Evolutionary conservation across 2,113 vertebrate genomes (phyloP).

Genomic region (Phasianus colchicus): DNA sequence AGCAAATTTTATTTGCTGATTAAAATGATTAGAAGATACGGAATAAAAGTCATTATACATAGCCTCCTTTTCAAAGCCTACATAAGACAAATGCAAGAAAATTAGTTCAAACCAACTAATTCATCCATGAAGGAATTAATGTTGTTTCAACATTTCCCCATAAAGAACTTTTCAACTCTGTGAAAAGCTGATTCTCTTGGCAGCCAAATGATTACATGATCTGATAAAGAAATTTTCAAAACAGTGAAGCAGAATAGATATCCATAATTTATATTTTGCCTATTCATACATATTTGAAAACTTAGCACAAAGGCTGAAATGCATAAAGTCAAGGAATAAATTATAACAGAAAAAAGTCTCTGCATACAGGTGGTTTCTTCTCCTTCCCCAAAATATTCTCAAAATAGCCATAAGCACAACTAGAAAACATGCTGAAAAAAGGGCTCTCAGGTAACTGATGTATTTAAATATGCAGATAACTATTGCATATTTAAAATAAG

Average conservation of each 20-base stretch:
- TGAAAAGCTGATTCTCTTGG: not conserved
- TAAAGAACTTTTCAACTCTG: not conserved
- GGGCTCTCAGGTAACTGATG: not conserved
- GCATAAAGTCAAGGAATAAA: not conserved
- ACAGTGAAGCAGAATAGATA: not conserved
- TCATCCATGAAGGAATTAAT: not conserved
- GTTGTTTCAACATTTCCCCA: not conserved
- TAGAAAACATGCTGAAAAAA: not conserved
- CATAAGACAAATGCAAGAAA: not conserved
- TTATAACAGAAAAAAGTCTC: not conserved
- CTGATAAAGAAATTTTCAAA: not conserved
- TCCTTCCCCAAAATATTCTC: not conserved
- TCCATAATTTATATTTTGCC: not conserved
- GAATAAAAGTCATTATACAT: too few species aligned
- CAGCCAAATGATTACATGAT: not conserved
- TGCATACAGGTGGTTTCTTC: not conserved
- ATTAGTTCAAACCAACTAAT: not conserved
- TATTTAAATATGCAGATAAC: not conserved
- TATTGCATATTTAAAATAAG: not conserved
- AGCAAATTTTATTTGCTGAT: not conserved
- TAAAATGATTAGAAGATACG: not conserved
- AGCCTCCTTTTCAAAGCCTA: not conserved
- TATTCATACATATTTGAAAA: not conserved
- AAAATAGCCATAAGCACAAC: not conserved
- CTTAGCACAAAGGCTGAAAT: not conserved